Percentiles rank a stretch among this genome's conserved stretches.
phyloP scores from a whole-genome alignment of 1,140 invertebrate genomes.

The Ips nitidus region DNA sequence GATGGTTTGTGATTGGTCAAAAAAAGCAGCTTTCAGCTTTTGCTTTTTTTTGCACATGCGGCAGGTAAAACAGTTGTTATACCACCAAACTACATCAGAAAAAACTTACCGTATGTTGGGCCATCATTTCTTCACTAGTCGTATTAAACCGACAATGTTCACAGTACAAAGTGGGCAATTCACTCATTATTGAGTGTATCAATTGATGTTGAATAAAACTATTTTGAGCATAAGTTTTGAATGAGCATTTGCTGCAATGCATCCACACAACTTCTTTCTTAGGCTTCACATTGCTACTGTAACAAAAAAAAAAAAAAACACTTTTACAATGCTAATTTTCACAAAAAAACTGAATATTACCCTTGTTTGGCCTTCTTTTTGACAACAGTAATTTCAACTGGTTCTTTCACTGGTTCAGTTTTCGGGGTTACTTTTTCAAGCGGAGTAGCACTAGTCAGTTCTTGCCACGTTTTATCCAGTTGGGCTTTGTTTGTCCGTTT shows the following conservation, averaged over 20 bases:
- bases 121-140: constrained; percentile 8
- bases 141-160: constrained; percentile 13
- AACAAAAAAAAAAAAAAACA: neutral
- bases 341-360: too few species aligned
- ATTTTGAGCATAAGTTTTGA: constrained; percentile 18
- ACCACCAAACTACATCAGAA: too few species aligned
- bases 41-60: too few species aligned
- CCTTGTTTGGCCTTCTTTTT: neutral
- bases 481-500: constrained; percentile 21
- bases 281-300: neutral
- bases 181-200: constrained; percentile 14
- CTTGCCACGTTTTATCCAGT: constrained; percentile 27
- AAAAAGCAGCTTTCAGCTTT: too few species aligned
- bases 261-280: constrained; percentile 6
- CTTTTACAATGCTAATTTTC: too few species aligned
- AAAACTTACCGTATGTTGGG: constrained; percentile 15
- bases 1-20: too few species aligned
- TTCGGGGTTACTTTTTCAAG: neutral
- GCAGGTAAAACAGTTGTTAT: too few species aligned
- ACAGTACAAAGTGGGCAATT: constrained; percentile 12
- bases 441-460: constrained; percentile 14
- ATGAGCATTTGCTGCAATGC: constrained; percentile 15
- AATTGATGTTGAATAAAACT: constrained; percentile 22
- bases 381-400: constrained; percentile 2
- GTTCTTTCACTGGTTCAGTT: neutral